Percentiles rank a stretch among this genome's conserved stretches.
phyloP scores from a whole-genome alignment of 2,113 vertebrate species.

The Pseudorhombus dupliciocellatus region DNA sequence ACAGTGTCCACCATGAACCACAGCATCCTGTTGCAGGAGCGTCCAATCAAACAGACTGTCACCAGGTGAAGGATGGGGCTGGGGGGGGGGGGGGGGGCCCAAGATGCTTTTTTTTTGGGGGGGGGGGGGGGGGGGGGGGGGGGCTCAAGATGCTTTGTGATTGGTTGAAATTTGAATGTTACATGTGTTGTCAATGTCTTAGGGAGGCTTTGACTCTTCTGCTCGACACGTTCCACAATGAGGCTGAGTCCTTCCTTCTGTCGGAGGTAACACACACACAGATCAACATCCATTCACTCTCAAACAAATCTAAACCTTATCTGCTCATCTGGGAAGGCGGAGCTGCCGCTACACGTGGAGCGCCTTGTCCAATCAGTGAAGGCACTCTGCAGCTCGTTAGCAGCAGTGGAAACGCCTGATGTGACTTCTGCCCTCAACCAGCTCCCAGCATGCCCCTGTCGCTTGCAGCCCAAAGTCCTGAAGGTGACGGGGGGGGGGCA shows the following conservation, averaged over 20 bases:
- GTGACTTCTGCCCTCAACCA: constrained; percentile 91
- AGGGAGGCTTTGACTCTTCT: constrained; percentile 95
- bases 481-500: constrained; percentile 80
- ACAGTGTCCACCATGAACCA: constrained; percentile 92
- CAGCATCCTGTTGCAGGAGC: constrained; percentile 91
- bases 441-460: constrained; percentile 93
- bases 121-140: too few species aligned
- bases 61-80: too few species aligned
- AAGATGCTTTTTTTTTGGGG: too few species aligned
- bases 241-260: constrained; percentile 90
- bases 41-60: constrained; percentile 95
- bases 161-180: not conserved
- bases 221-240: constrained; percentile 94
- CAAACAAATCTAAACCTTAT: not conserved
- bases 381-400: constrained; percentile 92
- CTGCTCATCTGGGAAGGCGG: constrained; percentile 73
- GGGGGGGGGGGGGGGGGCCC: too few species aligned
- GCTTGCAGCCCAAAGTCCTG: constrained; percentile 91
- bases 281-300: too few species aligned
- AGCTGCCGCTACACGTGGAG: constrained; percentile 87
- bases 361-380: constrained; percentile 94
- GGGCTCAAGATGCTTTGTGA: not conserved
- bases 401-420: constrained; percentile 91
- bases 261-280: constrained; percentile 83
- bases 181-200: constrained; percentile 4